phyloP scores from a whole-genome alignment of 2,113 vertebrate genomes.

The Cephalopterus ornatus region DNA sequence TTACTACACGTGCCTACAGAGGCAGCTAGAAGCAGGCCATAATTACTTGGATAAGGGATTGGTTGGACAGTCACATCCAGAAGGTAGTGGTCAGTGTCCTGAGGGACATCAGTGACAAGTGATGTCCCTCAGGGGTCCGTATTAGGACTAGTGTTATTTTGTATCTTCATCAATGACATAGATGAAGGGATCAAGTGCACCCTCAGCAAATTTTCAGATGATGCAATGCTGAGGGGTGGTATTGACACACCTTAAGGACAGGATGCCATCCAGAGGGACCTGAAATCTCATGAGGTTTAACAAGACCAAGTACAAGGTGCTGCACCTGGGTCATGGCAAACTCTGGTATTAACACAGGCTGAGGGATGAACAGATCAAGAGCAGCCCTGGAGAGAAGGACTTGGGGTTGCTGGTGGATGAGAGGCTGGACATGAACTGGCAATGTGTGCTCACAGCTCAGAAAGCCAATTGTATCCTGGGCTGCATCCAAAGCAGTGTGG shows the following conservation, averaged over 20 bases:
- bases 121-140: not conserved
- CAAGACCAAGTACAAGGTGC: not conserved
- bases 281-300: not conserved
- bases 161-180: not conserved
- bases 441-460: not conserved
- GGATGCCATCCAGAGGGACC: not conserved
- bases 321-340: accelerated
- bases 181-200: not conserved
- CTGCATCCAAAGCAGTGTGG: not conserved
- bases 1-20: not conserved
- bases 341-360: not conserved
- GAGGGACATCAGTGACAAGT: not conserved
- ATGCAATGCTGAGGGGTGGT: accelerated
- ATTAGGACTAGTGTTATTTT: not conserved
- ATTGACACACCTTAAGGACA: not conserved
- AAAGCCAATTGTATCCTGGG: not conserved
- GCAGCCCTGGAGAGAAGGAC: not conserved
- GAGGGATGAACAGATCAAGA: not conserved
- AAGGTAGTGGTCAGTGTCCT: not conserved
- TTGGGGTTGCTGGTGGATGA: not conserved
- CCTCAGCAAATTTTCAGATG: not conserved
- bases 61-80: not conserved
- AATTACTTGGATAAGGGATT: not conserved
- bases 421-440: not conserved
- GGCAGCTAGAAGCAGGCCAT: not conserved